These are phyloP conservation scores for Drosophila aldrichi DNA, from an alignment of 2,888 invertebrate genomes.

Conservation along the genomic window DNA sequence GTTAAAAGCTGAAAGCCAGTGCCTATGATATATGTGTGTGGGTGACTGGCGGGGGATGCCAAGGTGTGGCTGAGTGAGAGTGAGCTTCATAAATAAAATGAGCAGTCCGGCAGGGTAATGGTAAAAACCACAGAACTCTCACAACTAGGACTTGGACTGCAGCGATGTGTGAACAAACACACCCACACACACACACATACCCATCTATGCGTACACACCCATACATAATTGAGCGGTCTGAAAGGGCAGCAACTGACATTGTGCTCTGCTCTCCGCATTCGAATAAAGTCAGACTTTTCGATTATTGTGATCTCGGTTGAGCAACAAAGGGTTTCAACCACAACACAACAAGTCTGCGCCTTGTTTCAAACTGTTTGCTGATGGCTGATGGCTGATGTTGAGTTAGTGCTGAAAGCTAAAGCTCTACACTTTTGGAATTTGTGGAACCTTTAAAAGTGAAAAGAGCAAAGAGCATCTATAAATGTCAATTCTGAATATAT, in stretches of 20 bases:
- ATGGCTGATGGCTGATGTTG: not conserved
- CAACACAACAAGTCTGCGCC: not conserved
- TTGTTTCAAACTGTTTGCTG: not conserved
- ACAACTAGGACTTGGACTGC: slow-evolving; percentile 27
- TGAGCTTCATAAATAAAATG: slow-evolving; percentile 46
- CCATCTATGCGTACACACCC: not conserved
- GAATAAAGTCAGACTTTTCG: not conserved
- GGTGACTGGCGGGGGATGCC: not conserved
- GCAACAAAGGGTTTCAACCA: not conserved
- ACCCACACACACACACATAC: not conserved
- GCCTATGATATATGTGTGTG: slow-evolving; percentile 47
- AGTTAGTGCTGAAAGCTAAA: not conserved
- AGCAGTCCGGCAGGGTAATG: slow-evolving; percentile 30
- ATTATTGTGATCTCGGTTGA: slow-evolving; percentile 2
- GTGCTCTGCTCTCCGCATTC: not conserved
- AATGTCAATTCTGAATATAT: not conserved
- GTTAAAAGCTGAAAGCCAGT: slow-evolving; percentile 38
- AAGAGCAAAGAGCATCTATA: not conserved
- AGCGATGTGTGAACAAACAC: slow-evolving; percentile 28
- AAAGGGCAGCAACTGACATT: slow-evolving; percentile 6
- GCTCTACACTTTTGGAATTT: not conserved
- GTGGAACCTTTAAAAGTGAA: not conserved
- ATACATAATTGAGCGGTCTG: slow-evolving; percentile 39
- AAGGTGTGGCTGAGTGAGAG: not conserved
- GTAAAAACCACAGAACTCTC: slow-evolving; percentile 35